These are phyloP conservation scores for Notolepis coatsorum DNA, from an alignment of 2,797 vertebrate species.

Conservation along the genomic window DNA sequence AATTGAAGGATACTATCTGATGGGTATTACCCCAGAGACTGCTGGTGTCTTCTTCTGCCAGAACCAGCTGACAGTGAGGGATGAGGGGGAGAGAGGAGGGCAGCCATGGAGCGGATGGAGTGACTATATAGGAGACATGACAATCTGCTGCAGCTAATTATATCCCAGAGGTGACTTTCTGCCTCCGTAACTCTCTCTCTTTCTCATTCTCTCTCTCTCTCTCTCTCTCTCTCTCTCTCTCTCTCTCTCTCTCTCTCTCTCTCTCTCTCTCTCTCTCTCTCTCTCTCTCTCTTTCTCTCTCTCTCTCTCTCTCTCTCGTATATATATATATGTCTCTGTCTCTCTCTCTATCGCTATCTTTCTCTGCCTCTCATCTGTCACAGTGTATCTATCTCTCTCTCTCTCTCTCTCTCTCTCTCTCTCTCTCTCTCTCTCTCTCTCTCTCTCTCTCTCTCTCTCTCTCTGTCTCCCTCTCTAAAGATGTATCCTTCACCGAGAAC, in stretches of 20 bases:
- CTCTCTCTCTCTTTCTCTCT: neutral
- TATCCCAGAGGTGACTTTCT: conserved; percentile 10
- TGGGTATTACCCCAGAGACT: too few relatives aligned
- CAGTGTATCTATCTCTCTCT: neutral
- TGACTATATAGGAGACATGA: conserved; percentile 43
- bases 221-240: too few relatives aligned
- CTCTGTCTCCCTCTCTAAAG: conserved; percentile 14
- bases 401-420: conserved; percentile 3
- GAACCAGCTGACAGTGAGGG: conserved; percentile 62
- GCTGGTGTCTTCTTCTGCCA: too few relatives aligned
- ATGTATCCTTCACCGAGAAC: conserved; percentile 22
- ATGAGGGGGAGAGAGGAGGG: conserved; percentile 43
- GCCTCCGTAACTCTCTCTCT: neutral
- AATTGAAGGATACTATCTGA: too few relatives aligned
- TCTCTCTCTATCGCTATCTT: too few relatives aligned
- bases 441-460: conserved; percentile 1
- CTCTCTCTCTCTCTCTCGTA: conserved; percentile 5
- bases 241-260: too few relatives aligned
- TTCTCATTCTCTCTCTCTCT: neutral
- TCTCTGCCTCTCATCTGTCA: neutral
- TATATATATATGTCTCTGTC: too few relatives aligned
- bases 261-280: neutral
- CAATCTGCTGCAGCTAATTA: conserved; percentile 22
- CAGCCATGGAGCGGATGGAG: conserved; percentile 24
- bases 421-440: neutral